Evolutionary conservation across 2,797 vertebrate species (phyloP), one percentile per base, ranked within the genome.

Genomic region (Melanotaenia pygmaea): DNA sequence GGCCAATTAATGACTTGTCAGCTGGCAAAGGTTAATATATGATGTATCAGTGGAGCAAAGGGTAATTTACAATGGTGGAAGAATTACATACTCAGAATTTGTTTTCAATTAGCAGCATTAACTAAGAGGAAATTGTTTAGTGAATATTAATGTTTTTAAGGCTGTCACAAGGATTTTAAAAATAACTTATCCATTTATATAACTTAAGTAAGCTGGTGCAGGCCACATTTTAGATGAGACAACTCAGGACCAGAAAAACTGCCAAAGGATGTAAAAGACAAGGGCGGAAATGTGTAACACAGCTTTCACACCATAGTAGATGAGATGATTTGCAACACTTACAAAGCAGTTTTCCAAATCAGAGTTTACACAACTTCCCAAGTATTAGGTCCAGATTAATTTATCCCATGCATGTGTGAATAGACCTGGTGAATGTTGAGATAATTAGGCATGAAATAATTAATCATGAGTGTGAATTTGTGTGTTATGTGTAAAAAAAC

Each of bases 1-100:
- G 85, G 80, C 72, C 82, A 65, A 80, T 87, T 93, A 92, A 91
- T 91, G 85, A 82, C 80, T 86, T 91, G 88, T 89, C 88, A 82
- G 64, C 77, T 79, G 74, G 82, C 67, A 94, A 94, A 93, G 89
- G 93, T 93, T 92, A 93, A 91, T 85, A 84, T 73, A 76, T 86
- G 86, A 93, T 87, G 85, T 85, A 90, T 89, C 80, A 81, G 77
- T 72, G 80, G 80, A 76, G 81, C 84, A 91, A 92, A 91, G 83
- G 89, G 78, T 91, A 83, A 92, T 91, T 88, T 86, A 87, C 88
- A 84, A 92, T 89, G 84, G 89, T 83, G 73, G 64, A 57, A 62
- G 47, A 82, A 61, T 47, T n/a, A 47, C 45, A 61, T 58, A 38
- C 80, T 89, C 81, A 83, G 69, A 86, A 86, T 88, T 82, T 68